Percentiles rank a stretch among this genome's conserved stretches.
These are phyloP conservation scores for Machaerirhynchus nigripectus DNA, from an alignment of 2,113 vertebrate species.

Conservation along the genomic window DNA sequence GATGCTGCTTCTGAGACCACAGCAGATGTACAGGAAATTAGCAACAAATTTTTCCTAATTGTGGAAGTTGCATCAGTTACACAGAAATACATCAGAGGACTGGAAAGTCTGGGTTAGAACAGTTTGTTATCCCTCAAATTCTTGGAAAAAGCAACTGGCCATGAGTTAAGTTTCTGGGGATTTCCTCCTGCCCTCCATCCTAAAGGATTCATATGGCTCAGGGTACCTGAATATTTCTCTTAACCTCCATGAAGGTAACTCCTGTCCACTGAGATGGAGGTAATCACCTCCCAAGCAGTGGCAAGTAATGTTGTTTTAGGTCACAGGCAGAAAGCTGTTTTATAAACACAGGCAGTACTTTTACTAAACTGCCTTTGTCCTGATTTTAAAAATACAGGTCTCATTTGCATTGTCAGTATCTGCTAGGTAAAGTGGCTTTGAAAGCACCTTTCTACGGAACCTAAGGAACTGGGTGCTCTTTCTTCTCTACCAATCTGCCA, in stretches of 20 bases:
- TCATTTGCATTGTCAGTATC: not conserved
- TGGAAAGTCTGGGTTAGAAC: not conserved
- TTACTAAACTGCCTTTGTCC: not conserved
- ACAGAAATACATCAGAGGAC: not conserved
- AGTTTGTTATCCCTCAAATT: not conserved
- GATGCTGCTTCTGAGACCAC: not conserved
- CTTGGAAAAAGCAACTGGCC: not conserved
- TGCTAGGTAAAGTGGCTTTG: not conserved
- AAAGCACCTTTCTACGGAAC: not conserved
- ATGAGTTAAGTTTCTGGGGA: not conserved
- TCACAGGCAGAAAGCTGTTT: not conserved
- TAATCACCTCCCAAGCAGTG: not conserved
- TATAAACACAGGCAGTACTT: not conserved
- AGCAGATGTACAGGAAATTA: slow-evolving; percentile 26
- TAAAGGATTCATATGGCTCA: not conserved
- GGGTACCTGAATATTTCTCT: not conserved
- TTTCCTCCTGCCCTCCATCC: not conserved
- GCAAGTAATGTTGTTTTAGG: not conserved
- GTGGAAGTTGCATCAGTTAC: not conserved
- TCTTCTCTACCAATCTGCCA: not conserved
- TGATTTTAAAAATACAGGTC: not conserved
- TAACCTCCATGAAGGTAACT: not conserved
- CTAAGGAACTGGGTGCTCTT: not conserved
- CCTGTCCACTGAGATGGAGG: not conserved
- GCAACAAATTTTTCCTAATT: slow-evolving; percentile 3